Evolutionary conservation across 2,797 vertebrate species (phyloP), one percentile per base, ranked within the genome.

Genomic region (Sphaeramia orbicularis): DNA sequence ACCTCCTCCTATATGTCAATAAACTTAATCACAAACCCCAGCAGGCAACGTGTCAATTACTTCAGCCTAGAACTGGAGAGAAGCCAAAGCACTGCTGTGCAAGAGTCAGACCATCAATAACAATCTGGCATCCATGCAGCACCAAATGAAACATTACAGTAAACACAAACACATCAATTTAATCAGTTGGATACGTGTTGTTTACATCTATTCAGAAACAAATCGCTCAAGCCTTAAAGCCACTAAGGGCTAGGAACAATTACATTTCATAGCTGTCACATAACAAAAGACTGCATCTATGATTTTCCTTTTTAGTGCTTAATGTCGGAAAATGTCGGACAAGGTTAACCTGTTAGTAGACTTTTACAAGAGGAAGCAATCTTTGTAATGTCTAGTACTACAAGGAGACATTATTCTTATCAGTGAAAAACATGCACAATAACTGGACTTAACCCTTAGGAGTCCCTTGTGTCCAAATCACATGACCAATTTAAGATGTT

Each of bases 21-120:
- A 86, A 83, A 84, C 68, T 85, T 86, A 84, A 87, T 91, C 87
- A 89, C 79, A 79, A 83, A 71, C 59, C 68, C 73, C 83, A 74
- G 76, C 4, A 16, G 78, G 83, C 55, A n/a, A 77, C 6, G 38
- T 86, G 87, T 87, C 84, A 84, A 84, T 90, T 89, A 81, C 71
- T 63, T 18, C 35, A 38, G 65, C 37, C 37, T 18, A 1, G 21
- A 37, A 32, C 63, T 76, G 80, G 83, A 85, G 27, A 40, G 0
- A 42, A 15, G 76, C 83, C 86, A 83, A 56, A 50, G 44, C 44
- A n/a, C 43, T 42, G 62, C 74, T 58, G 73, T 49, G 81, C 55
- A 55, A 54, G 47, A 58, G 16, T 85, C 76, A 64, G 65, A 54
- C 83, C 61, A 74, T 87, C 83, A 87, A 86, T 86, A 82, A 84